Evolutionary conservation across 2,888 invertebrate genomes (phyloP), one percentile per base, ranked within the genome.

Genomic region (Melanargia galathea): DNA sequence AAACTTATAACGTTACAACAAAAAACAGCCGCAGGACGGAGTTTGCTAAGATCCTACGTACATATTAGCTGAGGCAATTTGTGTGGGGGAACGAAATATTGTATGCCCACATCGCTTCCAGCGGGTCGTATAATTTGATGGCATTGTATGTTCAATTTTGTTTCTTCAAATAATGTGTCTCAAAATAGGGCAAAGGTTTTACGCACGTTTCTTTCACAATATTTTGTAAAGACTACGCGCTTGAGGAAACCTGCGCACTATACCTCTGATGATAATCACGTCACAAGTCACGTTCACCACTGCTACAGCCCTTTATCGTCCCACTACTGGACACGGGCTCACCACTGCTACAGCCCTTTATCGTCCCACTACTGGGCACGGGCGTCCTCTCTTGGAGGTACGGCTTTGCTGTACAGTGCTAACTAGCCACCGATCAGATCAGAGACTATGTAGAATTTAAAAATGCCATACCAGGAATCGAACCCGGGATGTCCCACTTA

Each of bases 1-100:
- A 22, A 63, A 64, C 54, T 63, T 57, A 54, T 43, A 26, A 52
- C 38, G 56, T 52, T 49, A 16, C 45, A 58, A 55, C 46, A 58
- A 62, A 61, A 58, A 61, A 52, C 13, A 46, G 46, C 51, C n/a
- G n/a, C 13, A n/a, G 38, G 38, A n/a, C 6, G 38, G 38, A 38
- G 38, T 60, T 60, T 33, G 30, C 24, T 56, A 45, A 18, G 45
- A 57, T 45, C 45, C 45, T 57, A 57, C 30, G 57, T 20, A 57
- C 45, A 57, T 45, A 57, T 56, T 45, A 40, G 43, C 43, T 7
- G 45, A 30, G 18, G 43, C 26, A 45, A 43, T 30, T 40, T 45
- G 18, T 45, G 18, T 43, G 43, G 18, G 52, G 20, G 26, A 16
- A 20, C n/a, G 35, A 51, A 52, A 52, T 52, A 52, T 52, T 52